Conservation (phyloP, 2,113 vertebrate genomes). For the Thryonomys swinderianus region DNA sequence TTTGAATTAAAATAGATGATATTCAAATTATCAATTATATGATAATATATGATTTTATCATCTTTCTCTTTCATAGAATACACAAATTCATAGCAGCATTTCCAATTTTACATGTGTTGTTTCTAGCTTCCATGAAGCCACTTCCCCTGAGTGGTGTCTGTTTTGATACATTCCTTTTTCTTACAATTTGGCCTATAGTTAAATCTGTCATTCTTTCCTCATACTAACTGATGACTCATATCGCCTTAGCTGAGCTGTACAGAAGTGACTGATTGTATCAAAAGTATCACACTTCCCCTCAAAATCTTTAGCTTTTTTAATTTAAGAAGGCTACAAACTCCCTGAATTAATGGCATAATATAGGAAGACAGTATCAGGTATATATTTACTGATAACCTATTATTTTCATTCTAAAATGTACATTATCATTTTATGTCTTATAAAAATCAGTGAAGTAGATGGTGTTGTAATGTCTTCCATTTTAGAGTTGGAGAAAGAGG, state of each 20-base stretch:
- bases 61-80: background rate
- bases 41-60: background rate
- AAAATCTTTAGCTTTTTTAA: background rate
- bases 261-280: background rate
- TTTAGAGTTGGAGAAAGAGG: conserved; percentile 1
- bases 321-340: background rate
- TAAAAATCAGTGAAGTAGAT: background rate
- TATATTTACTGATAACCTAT: background rate
- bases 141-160: background rate
- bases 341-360: background rate
- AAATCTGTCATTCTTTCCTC: background rate
- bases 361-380: background rate
- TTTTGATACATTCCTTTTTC: background rate
- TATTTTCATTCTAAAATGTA: background rate
- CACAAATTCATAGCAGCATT: background rate
- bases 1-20: background rate
- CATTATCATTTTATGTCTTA: background rate
- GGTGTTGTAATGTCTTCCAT: background rate
- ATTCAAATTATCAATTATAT: background rate
- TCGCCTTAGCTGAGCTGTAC: background rate
- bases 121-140: background rate
- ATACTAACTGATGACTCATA: background rate
- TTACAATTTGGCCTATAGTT: background rate
- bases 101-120: background rate
- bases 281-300: background rate